Evolutionary conservation across 2,113 vertebrate species (phyloP).

Genomic region (Prinia subflava): DNA sequence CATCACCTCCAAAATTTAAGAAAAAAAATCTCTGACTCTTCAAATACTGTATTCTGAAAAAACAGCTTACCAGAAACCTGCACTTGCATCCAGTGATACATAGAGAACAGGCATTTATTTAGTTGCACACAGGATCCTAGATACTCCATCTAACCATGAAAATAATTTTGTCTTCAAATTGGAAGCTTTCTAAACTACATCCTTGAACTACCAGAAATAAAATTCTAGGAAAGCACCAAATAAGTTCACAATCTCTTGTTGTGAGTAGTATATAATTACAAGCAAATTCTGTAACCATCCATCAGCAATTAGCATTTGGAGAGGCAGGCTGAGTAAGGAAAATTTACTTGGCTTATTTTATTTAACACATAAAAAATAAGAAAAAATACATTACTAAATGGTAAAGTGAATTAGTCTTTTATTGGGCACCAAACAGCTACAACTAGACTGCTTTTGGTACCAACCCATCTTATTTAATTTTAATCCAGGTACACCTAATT

Average conservation of each 20-base stretch:
- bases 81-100: rapidly evolving
- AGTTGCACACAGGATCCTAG: not conserved
- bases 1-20: not conserved
- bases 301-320: not conserved
- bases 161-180: not conserved
- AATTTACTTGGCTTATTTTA: not conserved
- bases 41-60: not conserved
- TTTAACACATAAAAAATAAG: not conserved
- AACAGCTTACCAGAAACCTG: not conserved
- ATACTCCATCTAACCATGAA: not conserved
- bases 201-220: not conserved
- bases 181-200: not conserved
- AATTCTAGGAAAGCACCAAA: not conserved
- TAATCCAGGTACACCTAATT: not conserved
- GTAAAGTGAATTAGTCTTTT: not conserved
- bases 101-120: not conserved
- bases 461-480: not conserved
- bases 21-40: not conserved
- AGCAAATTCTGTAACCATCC: not conserved
- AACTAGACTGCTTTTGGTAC: not conserved
- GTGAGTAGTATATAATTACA: not conserved
- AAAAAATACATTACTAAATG: not conserved
- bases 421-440: not conserved
- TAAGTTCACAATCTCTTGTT: not conserved
- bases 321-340: not conserved